These are phyloP conservation scores for Columba guinea DNA, from an alignment of 2,797 vertebrate species.

Conservation along the genomic window DNA sequence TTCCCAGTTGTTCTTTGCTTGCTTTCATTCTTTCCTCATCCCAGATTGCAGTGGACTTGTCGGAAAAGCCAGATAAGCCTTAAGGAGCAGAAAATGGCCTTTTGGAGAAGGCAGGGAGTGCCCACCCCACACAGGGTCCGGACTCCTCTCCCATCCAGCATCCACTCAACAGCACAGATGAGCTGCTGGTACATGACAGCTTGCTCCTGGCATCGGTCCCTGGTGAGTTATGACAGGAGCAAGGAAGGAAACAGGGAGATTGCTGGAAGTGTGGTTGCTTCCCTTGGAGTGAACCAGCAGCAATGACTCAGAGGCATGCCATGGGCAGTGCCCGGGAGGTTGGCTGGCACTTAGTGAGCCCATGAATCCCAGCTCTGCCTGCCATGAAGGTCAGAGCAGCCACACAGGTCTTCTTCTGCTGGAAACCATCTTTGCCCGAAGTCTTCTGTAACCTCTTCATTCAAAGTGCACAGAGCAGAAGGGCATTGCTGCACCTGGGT, in stretches of 20 bases:
- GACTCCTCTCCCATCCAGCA: background rate
- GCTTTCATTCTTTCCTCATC: background rate
- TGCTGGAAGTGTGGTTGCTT: background rate
- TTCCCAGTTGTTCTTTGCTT: background rate
- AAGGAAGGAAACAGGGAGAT: background rate
- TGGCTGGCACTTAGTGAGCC: accelerated
- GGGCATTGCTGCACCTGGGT: background rate
- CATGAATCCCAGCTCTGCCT: background rate
- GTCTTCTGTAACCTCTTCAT: background rate
- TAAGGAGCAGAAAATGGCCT: background rate
- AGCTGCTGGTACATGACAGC: background rate
- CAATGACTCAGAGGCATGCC: background rate
- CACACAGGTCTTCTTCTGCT: background rate
- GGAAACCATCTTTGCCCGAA: background rate
- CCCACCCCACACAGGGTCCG: background rate
- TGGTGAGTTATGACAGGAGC: background rate
- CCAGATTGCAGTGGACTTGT: background rate
- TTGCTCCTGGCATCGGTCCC: background rate
- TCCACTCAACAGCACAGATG: background rate
- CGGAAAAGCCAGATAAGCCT: accelerated
- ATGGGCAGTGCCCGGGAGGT: background rate
- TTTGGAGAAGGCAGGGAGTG: background rate
- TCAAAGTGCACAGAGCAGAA: background rate
- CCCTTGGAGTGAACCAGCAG: background rate
- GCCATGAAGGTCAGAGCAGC: background rate